Base-by-base conservation (phyloP, 1,140 invertebrate species). In the Hylaeus volcanicus region DNA sequence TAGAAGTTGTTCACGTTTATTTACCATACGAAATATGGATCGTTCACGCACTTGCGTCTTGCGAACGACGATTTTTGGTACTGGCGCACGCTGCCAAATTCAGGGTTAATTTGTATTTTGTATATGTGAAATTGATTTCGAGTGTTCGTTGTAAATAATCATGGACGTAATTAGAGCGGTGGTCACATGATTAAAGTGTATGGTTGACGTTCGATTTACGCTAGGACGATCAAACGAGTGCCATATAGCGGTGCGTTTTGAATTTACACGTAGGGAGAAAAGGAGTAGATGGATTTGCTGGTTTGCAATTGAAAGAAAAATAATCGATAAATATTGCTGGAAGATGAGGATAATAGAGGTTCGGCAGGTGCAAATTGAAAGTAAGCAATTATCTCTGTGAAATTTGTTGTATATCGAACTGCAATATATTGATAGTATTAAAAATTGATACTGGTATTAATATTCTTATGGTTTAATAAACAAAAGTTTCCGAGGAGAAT, bases 191-290 rank as follows among this genome's bases (percentile, higher is more conserved):
- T 9, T 71, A 66, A 71, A 71, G 61, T 68, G 68, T 15, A 39
- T 51, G 26, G 61, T 78, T 78, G 56, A 78, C 51, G 71, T 70
- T 70, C 37, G 53, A 53, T 78, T 78, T 51, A 70, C 74, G 74
- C n/a, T 77, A 60, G 65, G 14, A 45, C 37, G 66, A 77, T 77
- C 74, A 77, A 77, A 77, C 74, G 65, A 70, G 12, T 53, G 41
- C 26, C 6, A 14, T 66, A 69, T 45, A 56, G 39, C 43, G 53
- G 8, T 60, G 70, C 56, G 43, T 60, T 73, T 73, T 60, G 55
- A 73, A 55, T 45, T 60, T 9, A 60, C 55, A 45, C 14, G 41
- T 6, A 41, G 6, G 4, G n/a, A 1, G 55, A 45, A 56, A 60
- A 60, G 12, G 70, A 70, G 37, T 37, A n/a, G 12, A 41, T 56